Base-by-base conservation (phyloP, 1,140 invertebrate species). In the Drosophila nikananu region DNA sequence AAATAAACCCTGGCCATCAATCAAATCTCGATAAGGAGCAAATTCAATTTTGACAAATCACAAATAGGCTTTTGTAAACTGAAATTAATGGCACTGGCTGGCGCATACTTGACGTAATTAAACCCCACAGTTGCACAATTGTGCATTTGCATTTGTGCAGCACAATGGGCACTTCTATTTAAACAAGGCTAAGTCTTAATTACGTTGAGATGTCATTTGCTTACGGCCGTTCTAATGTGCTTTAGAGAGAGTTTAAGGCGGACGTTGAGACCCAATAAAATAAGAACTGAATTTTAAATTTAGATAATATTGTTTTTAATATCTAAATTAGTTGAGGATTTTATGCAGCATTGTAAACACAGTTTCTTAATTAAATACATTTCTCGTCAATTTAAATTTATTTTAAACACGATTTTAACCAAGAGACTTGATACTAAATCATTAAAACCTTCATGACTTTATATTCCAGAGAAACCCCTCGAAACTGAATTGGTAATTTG, bases 31-130 rank as follows among this genome's bases (percentile, higher is more conserved):
- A 84, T 90, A 89, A 84, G 78, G 41, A 73, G 73, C 55, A 84
- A 89, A 89, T 90, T 90, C 84, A 81, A 89, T 90, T 89, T 84
- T 84, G 84, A 89, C 84, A 87, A 87, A 89, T 87, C 84, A 89
- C 84, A 89, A 89, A 84, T 89, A 84, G 83, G 84, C 81, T 78
- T 89, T 89, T 84, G 83, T 77, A 77, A 86, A 83, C 77, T 80
- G 61, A 80, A 89, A 86, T 86, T 86, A 86, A 86, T 86, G 84
- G 70, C 84, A 80, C 61, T 61, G 44, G 49, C 41, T 67, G 64
- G 39, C 55, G 37, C 55, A 59, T 63, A 35, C 64, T 52, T 48
- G 62, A 83, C 77, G 77, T 83, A 86, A 83, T 86, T 83, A 77
- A 75, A 80, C 51, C 51, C 42, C 70, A 81, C 57, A 70, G 30